Percentiles rank a stretch among this genome's conserved stretches.
These are phyloP conservation scores for Drosophila subobscura DNA, from an alignment of 1,140 invertebrate genomes.

Conservation along the genomic window DNA sequence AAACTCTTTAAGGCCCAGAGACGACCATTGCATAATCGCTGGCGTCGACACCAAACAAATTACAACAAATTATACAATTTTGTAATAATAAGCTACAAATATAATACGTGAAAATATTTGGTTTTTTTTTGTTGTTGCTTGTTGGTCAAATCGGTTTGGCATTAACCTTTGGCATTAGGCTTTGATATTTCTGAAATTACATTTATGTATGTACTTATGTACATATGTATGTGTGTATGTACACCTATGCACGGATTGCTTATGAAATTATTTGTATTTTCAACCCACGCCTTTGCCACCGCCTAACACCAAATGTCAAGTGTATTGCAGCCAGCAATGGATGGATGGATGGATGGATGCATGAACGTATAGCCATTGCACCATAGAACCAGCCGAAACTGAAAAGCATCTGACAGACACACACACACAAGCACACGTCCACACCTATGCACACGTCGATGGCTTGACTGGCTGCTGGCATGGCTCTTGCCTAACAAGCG, in stretches of 20 bases:
- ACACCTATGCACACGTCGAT: conserved; percentile 26
- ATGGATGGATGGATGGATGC: too few species aligned
- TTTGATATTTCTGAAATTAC: neutral
- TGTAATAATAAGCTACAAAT: conserved; percentile 30
- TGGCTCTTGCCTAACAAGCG: conserved; percentile 70
- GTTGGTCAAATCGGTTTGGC: conserved; percentile 48
- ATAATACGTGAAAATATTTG: conserved; percentile 23
- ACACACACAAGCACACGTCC: conserved; percentile 5
- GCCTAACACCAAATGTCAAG: conserved; percentile 64
- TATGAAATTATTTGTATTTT: conserved; percentile 53
- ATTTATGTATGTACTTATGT: conserved; percentile 25
- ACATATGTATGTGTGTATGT: conserved; percentile 17
- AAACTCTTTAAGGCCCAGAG: conserved; percentile 18
- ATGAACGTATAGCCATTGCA: neutral
- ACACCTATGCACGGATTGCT: conserved; percentile 45
- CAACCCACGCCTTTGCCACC: conserved; percentile 50
- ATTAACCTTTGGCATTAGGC: conserved; percentile 73
- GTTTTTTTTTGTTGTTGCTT: conserved; percentile 1
- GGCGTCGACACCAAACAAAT: conserved; percentile 25
- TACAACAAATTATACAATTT: conserved; percentile 26
- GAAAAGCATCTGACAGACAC: conserved; percentile 66
- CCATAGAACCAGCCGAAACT: conserved; percentile 54
- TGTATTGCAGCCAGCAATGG: conserved; percentile 33
- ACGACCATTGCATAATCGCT: conserved; percentile 24
- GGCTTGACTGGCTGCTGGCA: conserved; percentile 33